Conservation (phyloP, 2,888 invertebrate genomes). For the Boloria selene region DNA sequence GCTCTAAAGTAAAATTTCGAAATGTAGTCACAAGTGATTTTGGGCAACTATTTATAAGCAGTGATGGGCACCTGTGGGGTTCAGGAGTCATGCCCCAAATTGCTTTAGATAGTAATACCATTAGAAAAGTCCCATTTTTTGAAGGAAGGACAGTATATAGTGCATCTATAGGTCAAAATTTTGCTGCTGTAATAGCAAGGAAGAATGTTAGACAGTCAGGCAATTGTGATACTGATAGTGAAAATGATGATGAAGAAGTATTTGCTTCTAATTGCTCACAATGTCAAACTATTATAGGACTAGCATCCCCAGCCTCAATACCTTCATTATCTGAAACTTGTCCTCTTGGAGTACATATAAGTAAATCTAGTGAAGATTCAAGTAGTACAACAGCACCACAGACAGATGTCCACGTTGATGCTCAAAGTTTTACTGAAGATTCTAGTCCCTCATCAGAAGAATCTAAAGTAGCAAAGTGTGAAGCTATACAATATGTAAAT, state of each 20-base stretch:
- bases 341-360: conserved; percentile 83
- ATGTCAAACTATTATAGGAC: conserved; percentile 81
- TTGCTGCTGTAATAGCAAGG: conserved; percentile 88
- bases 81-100: conserved; percentile 86
- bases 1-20: conserved; percentile 83
- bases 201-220: conserved; percentile 79
- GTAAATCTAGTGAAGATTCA: conserved; percentile 83
- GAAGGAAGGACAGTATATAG: conserved; percentile 86
- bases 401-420: conserved; percentile 81
- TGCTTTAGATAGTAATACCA: conserved; percentile 81
- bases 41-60: conserved; percentile 85
- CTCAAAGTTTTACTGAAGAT: conserved; percentile 80
- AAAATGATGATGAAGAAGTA: conserved; percentile 83
- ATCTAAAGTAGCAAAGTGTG: conserved; percentile 75
- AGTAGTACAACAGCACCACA: conserved; percentile 83
- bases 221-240: conserved; percentile 83
- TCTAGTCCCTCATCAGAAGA: conserved; percentile 82
- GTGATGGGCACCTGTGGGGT: conserved; percentile 87
- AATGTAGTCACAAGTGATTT: conserved; percentile 84
- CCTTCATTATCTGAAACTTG: conserved; percentile 85
- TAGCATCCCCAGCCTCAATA: conserved; percentile 82
- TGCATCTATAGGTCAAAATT: conserved; percentile 88
- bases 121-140: conserved; percentile 86
- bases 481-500: conserved; percentile 60
- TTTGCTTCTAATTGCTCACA: conserved; percentile 86